phyloP scores from a whole-genome alignment of 2,113 vertebrate genomes.

The Laterallus jamaicensis region DNA sequence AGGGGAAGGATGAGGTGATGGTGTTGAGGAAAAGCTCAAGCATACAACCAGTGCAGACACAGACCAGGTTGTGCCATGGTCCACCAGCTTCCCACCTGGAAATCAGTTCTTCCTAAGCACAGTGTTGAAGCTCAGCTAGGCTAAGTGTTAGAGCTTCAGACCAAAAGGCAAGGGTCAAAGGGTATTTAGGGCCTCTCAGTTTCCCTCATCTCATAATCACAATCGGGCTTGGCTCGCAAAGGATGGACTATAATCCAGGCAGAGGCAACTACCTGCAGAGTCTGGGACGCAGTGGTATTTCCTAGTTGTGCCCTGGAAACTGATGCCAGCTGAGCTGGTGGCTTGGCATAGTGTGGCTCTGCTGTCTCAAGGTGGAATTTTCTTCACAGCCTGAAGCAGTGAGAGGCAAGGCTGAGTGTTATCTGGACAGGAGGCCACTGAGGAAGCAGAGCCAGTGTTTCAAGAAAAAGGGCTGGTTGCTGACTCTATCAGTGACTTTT shows the following conservation, averaged over 20 bases:
- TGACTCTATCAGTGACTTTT: not conserved
- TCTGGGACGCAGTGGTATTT: not conserved
- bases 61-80: not conserved
- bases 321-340: not conserved
- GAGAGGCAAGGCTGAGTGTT: not conserved
- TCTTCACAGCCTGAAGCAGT: not conserved
- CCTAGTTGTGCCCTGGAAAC: not conserved
- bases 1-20: not conserved
- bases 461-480: not conserved
- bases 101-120: not conserved
- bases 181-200: not conserved
- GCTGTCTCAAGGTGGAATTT: not conserved
- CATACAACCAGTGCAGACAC: not conserved
- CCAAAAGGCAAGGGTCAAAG: not conserved
- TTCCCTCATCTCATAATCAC: not conserved
- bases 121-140: not conserved
- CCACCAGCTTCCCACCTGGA: not conserved
- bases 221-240: not conserved
- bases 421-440: not conserved
- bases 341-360: not conserved
- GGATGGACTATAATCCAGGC: not conserved
- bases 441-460: not conserved
- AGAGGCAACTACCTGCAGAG: not conserved
- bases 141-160: not conserved
- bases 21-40: not conserved